Evolutionary conservation across 2,888 invertebrate genomes (phyloP), one percentile per base, ranked within the genome.

Genomic region (Mermis nigrescens): DNA sequence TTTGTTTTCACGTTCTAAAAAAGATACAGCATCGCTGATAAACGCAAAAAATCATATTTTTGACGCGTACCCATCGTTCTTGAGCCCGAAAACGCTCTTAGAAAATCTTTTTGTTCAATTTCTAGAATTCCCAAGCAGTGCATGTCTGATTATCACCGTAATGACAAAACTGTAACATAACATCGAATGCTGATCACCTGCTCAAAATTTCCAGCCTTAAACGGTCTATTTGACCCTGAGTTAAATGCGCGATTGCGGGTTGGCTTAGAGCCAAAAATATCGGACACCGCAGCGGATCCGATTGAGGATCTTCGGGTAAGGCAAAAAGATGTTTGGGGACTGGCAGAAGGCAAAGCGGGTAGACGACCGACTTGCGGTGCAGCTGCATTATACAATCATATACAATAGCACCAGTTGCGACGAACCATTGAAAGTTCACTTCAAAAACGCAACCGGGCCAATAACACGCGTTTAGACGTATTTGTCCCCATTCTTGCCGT

Each of bases 241-340:
- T 29, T 29, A 55, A 12, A 3, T 28, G 12, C 59, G 12, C 28
- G 12, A 58, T 27, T 59, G 4, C 4, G 3, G 19, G 2, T 15
- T 19, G 19, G 31, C 86, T 83, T 22, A 95, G 77, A 0, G 91
- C 87, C 61, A 94, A 82, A 73, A 89, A 92, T 66, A 94, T 89
- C 1, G 94, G 94, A 1, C 92, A 94, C 59, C 98, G 78, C 15
- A 99, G 76, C 0, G 98, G 95, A 77, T 98, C 95, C 0, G 94
- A 92, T 73, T 92, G 89, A 60, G 83, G 80, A 0, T 88, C 86
- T 74, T 86, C 89, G 0, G 95, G 94, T 66, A 94, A 77, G 1
- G 95, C 94, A 69, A 98, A 82, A 0, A 94, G 88, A 76, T 98
- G 95, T 22, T 86, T 86, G 0, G 98, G 98, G 55, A 94, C 87